Evolutionary conservation across 2,888 invertebrate species (phyloP).

Genomic region (Chymomyza fuscimana): DNA sequence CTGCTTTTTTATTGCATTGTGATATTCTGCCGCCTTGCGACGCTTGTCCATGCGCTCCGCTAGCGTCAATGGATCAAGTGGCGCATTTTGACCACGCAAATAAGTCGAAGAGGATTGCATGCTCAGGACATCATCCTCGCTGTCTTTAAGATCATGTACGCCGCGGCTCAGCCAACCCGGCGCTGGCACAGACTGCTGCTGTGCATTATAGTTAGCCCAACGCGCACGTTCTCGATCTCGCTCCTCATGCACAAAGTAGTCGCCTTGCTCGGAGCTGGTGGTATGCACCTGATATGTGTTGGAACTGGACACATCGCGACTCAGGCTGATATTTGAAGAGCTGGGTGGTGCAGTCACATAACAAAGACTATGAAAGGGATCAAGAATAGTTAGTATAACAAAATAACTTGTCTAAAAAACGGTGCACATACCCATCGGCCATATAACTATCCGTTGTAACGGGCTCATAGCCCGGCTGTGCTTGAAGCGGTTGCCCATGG

Average conservation of each 20-base stretch:
- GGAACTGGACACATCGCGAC: constrained; percentile 79
- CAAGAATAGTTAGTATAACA: neutral
- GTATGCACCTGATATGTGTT: constrained; percentile 78
- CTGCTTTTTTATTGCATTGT: constrained; percentile 91
- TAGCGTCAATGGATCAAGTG: constrained; percentile 88
- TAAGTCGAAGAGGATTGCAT: constrained; percentile 84
- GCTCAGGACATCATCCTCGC: constrained; percentile 79
- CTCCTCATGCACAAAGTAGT: constrained; percentile 75
- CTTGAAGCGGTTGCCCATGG: constrained; percentile 35
- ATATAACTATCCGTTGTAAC: constrained; percentile 60
- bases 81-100: constrained; percentile 92
- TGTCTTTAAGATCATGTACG: constrained; percentile 80
- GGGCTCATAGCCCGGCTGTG: constrained; percentile 55
- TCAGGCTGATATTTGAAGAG: constrained; percentile 67
- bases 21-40: constrained; percentile 91
- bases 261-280: constrained; percentile 64
- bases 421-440: constrained; percentile 57
- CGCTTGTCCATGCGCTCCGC: constrained; percentile 91
- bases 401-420: neutral
- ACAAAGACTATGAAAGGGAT: constrained; percentile 59
- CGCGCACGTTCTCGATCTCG: constrained; percentile 86
- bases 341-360: constrained; percentile 69
- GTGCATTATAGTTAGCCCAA: constrained; percentile 84
- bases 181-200: constrained; percentile 31
- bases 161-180: constrained; percentile 81